These are phyloP conservation scores for Diorhabda sublineata DNA, from an alignment of 1,140 invertebrate genomes.

Conservation along the genomic window DNA sequence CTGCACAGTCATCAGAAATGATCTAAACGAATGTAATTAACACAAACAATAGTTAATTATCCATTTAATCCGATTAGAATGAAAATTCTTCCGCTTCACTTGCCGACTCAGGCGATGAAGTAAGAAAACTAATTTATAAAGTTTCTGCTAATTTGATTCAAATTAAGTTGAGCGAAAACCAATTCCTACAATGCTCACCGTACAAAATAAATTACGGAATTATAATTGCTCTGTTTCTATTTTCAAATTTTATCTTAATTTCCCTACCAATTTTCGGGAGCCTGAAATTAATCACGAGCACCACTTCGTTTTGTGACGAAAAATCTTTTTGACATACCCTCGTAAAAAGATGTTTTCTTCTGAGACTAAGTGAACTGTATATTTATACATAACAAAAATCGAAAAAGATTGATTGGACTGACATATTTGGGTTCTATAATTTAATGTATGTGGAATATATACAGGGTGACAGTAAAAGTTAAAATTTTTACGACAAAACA, in stretches of 20 bases:
- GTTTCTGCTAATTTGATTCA: slow-evolving; percentile 33
- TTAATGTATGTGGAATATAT: too few species aligned
- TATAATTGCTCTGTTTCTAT: slow-evolving; percentile 30
- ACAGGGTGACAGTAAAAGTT: too few species aligned
- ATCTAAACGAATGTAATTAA: slow-evolving; percentile 28
- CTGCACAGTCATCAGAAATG: slow-evolving; percentile 13
- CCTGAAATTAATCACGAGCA: too few species aligned
- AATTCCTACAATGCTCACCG: slow-evolving; percentile 26
- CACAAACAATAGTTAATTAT: slow-evolving; percentile 35
- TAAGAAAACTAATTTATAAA: slow-evolving; percentile 37
- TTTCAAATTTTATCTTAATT: neutral
- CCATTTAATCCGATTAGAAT: slow-evolving; percentile 34
- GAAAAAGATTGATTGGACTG: too few species aligned
- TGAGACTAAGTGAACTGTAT: too few species aligned
- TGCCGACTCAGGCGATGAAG: slow-evolving; percentile 21
- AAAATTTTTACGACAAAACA: too few species aligned
- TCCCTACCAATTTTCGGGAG: too few species aligned
- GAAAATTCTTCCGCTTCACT: slow-evolving; percentile 34
- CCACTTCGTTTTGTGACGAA: too few species aligned
- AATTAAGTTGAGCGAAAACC: slow-evolving; percentile 33
- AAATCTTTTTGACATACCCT: too few species aligned
- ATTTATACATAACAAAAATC: too few species aligned
- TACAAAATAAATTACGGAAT: slow-evolving; percentile 28
- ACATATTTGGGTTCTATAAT: too few species aligned
- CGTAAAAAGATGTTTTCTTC: too few species aligned